These are phyloP conservation scores for Frankliniella intonsa DNA, from an alignment of 2,888 invertebrate species.

Conservation along the genomic window DNA sequence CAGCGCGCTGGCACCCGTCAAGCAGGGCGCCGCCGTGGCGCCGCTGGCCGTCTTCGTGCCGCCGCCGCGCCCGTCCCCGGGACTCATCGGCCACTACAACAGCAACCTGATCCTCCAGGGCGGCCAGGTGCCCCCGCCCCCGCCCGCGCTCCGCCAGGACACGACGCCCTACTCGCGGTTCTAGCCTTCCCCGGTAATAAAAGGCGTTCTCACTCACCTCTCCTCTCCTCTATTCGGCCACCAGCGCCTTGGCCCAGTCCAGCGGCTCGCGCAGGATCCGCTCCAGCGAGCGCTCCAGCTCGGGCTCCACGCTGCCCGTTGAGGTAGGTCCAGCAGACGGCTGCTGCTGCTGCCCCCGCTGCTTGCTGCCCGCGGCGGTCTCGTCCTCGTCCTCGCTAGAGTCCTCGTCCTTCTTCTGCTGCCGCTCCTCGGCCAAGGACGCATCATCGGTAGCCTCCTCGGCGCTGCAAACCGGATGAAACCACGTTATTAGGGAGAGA, in stretches of 20 bases:
- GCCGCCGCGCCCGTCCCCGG: neutral
- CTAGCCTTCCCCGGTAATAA: neutral
- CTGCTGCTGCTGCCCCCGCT: neutral
- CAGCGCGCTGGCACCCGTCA: neutral
- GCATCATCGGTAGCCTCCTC: neutral
- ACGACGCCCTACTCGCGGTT: neutral
- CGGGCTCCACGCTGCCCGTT: neutral
- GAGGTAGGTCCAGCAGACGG: too few relatives aligned
- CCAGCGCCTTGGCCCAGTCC: neutral
- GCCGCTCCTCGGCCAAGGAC: constrained; percentile 34
- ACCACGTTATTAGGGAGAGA: neutral
- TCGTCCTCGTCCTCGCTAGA: neutral
- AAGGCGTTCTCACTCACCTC: neutral
- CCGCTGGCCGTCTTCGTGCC: neutral
- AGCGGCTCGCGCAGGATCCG: neutral
- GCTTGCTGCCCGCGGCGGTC: neutral
- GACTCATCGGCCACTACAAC: neutral
- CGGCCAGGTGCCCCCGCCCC: neutral
- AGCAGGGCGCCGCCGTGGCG: neutral
- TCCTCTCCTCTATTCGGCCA: neutral
- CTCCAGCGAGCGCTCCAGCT: neutral
- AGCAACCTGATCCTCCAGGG: neutral
- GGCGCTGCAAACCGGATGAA: neutral
- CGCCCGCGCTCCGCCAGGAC: neutral
- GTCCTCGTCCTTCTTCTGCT: neutral